Conservation (phyloP, 2,113 vertebrate species). For the Indicator maculatus region DNA sequence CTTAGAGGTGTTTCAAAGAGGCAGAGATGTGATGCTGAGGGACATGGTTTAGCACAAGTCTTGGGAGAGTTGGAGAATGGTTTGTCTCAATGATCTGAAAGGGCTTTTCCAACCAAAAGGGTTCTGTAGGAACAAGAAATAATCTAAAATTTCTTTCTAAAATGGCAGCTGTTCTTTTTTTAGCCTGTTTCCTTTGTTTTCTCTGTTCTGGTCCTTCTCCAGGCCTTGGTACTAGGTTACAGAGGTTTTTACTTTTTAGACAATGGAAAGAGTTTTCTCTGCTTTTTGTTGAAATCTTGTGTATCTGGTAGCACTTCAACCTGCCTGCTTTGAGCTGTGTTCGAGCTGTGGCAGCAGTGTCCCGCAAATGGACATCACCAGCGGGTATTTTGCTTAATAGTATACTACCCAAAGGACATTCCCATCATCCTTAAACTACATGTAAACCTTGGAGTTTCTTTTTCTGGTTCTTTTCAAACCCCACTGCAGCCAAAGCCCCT, state of each 20-base stretch:
- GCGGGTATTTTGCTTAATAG: not conserved
- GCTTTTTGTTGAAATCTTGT: not conserved
- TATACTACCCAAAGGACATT: not conserved
- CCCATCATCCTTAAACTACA: not conserved
- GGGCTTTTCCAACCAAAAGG: too few species aligned
- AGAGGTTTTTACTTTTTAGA: not conserved
- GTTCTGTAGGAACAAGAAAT: not conserved
- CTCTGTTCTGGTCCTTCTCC: not conserved
- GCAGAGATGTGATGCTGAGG: too few species aligned
- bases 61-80: too few species aligned
- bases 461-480: not conserved
- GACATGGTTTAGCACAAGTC: too few species aligned
- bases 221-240: not conserved
- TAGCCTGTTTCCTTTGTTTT: fast-evolving
- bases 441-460: not conserved
- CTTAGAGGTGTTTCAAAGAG: too few species aligned
- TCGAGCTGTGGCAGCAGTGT: not conserved
- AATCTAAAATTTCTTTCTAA: not conserved
- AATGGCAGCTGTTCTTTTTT: not conserved
- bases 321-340: not conserved
- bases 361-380: not conserved
- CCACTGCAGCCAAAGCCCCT: not conserved
- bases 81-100: too few species aligned
- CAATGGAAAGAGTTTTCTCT: not conserved
- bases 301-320: not conserved